These are phyloP conservation scores for Peromyscus aztecus DNA, from an alignment of 2,797 vertebrate genomes.

Conservation along the genomic window DNA sequence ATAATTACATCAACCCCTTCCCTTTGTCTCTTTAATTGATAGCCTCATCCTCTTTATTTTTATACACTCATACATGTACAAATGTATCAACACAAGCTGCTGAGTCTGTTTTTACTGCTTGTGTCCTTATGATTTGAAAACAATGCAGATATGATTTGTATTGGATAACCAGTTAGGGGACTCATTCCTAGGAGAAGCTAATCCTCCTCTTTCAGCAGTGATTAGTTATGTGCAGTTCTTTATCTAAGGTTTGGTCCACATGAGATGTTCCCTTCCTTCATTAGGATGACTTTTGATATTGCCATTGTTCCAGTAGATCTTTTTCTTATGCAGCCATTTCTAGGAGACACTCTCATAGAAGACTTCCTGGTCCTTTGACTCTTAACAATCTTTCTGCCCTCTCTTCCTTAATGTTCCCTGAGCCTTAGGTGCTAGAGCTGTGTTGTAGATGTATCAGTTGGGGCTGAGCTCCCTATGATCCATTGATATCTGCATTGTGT, in stretches of 20 bases:
- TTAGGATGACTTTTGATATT: not conserved
- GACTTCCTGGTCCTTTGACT: not conserved
- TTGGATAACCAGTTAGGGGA: not conserved
- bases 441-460: not conserved
- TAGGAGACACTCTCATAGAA: not conserved
- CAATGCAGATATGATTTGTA: not conserved
- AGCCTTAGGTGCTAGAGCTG: not conserved
- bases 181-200: not conserved
- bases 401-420: not conserved
- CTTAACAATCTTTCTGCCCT: not conserved
- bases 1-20: not conserved
- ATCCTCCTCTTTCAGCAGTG: not conserved
- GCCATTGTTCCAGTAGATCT: not conserved
- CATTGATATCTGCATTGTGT: not conserved
- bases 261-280: not conserved
- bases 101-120: not conserved
- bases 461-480: not conserved
- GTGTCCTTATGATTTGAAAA: not conserved
- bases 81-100: not conserved
- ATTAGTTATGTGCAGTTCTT: not conserved
- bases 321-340: not conserved
- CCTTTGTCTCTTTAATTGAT: not conserved
- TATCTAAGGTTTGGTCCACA: not conserved
- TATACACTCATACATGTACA: not conserved
- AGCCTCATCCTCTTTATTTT: not conserved